phyloP scores from a whole-genome alignment of 2,888 invertebrate genomes.

The Lordiphosa andalusiaca region DNA sequence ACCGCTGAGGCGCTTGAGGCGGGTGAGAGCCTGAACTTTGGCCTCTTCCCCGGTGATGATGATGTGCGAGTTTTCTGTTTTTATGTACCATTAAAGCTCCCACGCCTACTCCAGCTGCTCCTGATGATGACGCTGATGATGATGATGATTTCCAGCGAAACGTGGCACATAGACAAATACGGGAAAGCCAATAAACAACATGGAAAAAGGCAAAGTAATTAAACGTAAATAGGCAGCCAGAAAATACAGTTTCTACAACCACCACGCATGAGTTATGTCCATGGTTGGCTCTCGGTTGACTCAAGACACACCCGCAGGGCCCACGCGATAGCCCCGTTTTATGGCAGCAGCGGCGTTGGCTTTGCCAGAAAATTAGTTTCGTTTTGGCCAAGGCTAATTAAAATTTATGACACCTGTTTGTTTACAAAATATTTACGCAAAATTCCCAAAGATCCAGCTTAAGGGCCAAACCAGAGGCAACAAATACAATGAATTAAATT shows the following conservation, averaged over 20 bases:
- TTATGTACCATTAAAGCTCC: conserved; percentile 32
- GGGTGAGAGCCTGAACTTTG: conserved; percentile 10
- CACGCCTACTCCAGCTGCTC: not conserved
- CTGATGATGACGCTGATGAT: conserved; percentile 22
- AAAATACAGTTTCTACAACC: conserved; percentile 34
- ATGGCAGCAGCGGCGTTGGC: conserved; percentile 20
- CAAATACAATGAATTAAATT: conserved; percentile 3
- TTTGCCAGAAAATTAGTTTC: conserved; percentile 68
- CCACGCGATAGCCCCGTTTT: conserved; percentile 10
- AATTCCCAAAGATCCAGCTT: conserved; percentile 15
- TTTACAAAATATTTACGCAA: conserved; percentile 52
- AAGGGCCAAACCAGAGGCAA: not conserved
- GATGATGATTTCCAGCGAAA: conserved; percentile 44
- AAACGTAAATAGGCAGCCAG: conserved; percentile 46
- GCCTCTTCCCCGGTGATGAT: conserved; percentile 1
- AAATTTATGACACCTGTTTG: conserved; percentile 76
- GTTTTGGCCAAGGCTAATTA: conserved; percentile 66
- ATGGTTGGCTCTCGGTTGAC: conserved; percentile 29
- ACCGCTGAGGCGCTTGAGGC: conserved; percentile 3
- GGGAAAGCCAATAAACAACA: conserved; percentile 39
- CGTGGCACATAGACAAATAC: conserved; percentile 34
- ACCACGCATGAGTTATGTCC: conserved; percentile 45
- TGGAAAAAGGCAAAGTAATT: conserved; percentile 40
- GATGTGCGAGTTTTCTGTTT: conserved; percentile 9
- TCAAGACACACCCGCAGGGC: conserved; percentile 49